These are phyloP conservation scores for Globodera ellingtonae DNA, from an alignment of 1,140 invertebrate genomes.

Conservation along the genomic window DNA sequence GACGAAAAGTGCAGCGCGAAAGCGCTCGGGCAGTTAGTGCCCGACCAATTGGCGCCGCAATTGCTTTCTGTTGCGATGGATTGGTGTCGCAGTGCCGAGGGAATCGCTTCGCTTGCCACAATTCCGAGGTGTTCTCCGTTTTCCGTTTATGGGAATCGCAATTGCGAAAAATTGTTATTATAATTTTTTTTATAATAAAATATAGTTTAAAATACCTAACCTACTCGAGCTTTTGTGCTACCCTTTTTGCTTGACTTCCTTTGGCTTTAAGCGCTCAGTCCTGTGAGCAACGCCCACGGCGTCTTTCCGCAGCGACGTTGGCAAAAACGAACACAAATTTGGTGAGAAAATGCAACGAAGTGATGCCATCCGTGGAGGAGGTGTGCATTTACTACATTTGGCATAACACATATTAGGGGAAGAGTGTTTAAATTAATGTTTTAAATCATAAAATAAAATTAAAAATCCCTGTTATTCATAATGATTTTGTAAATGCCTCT, in stretches of 20 bases:
- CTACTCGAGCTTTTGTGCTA: too few relatives aligned
- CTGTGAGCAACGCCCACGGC: constrained; percentile 25
- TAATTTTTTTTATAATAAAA: too few relatives aligned
- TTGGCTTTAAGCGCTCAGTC: constrained; percentile 26
- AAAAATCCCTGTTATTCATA: too few relatives aligned
- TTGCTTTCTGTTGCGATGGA: constrained; percentile 34
- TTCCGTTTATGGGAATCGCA: background rate
- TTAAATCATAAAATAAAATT: too few relatives aligned
- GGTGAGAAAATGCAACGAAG: background rate
- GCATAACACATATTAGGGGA: too few relatives aligned
- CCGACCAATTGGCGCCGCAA: constrained; percentile 36
- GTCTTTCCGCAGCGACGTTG: constrained; percentile 15
- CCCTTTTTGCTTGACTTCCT: background rate
- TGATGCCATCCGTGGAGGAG: background rate
- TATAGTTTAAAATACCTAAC: too few relatives aligned
- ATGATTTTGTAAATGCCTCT: too few relatives aligned
- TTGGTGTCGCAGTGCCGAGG: constrained; percentile 39
- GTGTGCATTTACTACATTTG: background rate
- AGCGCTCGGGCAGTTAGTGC: constrained; percentile 33
- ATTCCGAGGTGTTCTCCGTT: constrained; percentile 3
- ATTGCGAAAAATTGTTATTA: too few relatives aligned
- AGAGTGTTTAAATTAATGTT: too few relatives aligned
- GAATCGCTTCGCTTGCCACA: constrained; percentile 24
- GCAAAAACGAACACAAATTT: background rate
- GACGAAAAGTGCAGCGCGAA: constrained; percentile 36